These are phyloP conservation scores for Griposia aprilina DNA, from an alignment of 2,888 invertebrate genomes.

Conservation along the genomic window DNA sequence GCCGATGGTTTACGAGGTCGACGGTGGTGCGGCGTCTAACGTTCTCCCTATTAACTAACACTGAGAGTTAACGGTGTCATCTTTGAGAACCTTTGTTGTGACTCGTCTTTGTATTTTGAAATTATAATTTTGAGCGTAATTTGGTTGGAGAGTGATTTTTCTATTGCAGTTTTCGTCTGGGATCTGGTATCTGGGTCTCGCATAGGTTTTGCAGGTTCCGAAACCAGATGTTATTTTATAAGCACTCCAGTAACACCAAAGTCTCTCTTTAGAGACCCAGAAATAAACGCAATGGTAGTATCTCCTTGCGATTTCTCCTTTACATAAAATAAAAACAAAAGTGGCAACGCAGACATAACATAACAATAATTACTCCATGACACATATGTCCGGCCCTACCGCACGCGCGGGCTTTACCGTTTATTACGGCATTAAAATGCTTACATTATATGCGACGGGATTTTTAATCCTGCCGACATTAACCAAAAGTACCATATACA, in stretches of 20 bases:
- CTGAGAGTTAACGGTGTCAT: constrained; percentile 48
- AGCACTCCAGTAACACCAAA: neutral
- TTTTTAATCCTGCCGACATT: constrained; percentile 56
- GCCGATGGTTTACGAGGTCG: constrained; percentile 72
- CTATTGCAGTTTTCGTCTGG: neutral
- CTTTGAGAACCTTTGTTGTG: constrained; percentile 28
- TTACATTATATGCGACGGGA: constrained; percentile 54
- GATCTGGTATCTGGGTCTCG: too few relatives aligned
- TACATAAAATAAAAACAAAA: constrained; percentile 54
- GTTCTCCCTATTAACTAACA: constrained; percentile 72
- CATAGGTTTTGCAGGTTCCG: neutral
- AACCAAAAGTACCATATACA: constrained; percentile 48
- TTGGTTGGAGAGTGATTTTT: neutral
- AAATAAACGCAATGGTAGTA: neutral
- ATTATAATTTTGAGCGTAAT: constrained; percentile 5
- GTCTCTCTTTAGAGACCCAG: neutral
- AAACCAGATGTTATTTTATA: neutral
- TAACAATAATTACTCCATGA: constrained; percentile 51
- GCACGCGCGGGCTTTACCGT: constrained; percentile 48
- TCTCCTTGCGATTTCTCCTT: constrained; percentile 10
- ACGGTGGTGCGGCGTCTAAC: constrained; percentile 66
- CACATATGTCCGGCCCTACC: constrained; percentile 53
- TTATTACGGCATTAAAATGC: constrained; percentile 70
- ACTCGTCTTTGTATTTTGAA: constrained; percentile 29
- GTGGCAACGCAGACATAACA: constrained; percentile 31